phyloP scores from a whole-genome alignment of 2,797 vertebrate species.

The Peromyscus attwateri region DNA sequence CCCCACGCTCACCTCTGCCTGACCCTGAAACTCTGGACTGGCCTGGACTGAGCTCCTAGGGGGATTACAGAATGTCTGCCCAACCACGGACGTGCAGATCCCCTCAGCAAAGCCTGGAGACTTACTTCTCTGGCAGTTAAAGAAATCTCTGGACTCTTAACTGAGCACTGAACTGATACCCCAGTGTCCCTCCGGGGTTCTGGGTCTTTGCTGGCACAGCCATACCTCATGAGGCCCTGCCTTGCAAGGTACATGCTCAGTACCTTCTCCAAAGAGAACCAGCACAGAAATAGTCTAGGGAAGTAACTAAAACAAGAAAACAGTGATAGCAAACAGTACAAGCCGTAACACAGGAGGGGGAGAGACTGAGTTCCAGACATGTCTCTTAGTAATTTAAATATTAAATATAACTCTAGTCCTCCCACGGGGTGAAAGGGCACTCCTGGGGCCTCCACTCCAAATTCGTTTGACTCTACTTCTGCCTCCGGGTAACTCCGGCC shows the following conservation, averaged over 20 bases:
- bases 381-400: not conserved
- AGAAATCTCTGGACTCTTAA: not conserved
- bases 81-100: not conserved
- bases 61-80: not conserved
- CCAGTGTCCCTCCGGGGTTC: not conserved
- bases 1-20: not conserved
- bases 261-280: not conserved
- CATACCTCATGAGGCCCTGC: not conserved
- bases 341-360: not conserved
- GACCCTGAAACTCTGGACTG: not conserved
- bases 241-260: not conserved
- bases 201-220: not conserved
- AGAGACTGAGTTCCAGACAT: not conserved
- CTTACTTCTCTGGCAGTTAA: not conserved
- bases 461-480: not conserved
- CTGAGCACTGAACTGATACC: not conserved
- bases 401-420: not conserved
- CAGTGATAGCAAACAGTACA: accelerated
- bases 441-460: not conserved
- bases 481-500: not conserved
- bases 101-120: not conserved
- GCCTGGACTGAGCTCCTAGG: not conserved
- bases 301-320: not conserved
- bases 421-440: not conserved
- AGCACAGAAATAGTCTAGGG: not conserved